A percentile compares a stretch with the other conserved stretches of the same genome.
These are phyloP conservation scores for Atherinomorus stipes DNA, from an alignment of 2,113 vertebrate species.

Conservation along the genomic window DNA sequence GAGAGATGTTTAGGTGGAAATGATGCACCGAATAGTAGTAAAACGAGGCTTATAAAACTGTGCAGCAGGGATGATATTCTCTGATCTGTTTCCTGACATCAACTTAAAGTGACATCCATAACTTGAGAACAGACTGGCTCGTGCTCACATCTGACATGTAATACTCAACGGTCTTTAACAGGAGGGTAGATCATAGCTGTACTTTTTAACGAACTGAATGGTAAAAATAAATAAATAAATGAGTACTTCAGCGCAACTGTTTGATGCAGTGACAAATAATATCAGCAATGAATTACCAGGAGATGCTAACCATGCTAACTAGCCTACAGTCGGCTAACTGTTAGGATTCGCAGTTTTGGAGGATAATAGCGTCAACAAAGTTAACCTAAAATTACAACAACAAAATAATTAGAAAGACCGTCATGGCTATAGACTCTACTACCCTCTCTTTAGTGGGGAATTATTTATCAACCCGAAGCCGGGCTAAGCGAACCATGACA, in stretches of 20 bases:
- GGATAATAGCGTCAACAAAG: accelerated
- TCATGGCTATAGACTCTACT: background rate
- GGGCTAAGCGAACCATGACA: constrained; percentile 83
- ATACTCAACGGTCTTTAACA: background rate
- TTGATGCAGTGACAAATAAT: background rate
- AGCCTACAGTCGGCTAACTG: constrained; percentile 23
- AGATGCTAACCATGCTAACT: constrained; percentile 62
- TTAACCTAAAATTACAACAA: background rate
- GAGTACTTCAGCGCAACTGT: background rate
- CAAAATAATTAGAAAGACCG: accelerated
- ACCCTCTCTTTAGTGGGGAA: constrained; percentile 35
- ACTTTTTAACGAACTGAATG: too few relatives aligned
- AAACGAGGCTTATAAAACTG: background rate
- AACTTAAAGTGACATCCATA: accelerated
- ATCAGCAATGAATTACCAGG: constrained; percentile 62
- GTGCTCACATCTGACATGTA: background rate
- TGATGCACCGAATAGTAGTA: background rate
- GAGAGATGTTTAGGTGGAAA: background rate
- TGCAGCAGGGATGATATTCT: too few relatives aligned
- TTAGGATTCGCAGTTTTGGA: background rate
- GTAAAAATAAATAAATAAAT: background rate
- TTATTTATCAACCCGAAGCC: constrained; percentile 5
- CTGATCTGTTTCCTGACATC: too few relatives aligned
- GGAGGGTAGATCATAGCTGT: too few relatives aligned
- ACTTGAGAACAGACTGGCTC: background rate